phyloP scores from a whole-genome alignment of 2,113 vertebrate species.

The Hystrix cristata region DNA sequence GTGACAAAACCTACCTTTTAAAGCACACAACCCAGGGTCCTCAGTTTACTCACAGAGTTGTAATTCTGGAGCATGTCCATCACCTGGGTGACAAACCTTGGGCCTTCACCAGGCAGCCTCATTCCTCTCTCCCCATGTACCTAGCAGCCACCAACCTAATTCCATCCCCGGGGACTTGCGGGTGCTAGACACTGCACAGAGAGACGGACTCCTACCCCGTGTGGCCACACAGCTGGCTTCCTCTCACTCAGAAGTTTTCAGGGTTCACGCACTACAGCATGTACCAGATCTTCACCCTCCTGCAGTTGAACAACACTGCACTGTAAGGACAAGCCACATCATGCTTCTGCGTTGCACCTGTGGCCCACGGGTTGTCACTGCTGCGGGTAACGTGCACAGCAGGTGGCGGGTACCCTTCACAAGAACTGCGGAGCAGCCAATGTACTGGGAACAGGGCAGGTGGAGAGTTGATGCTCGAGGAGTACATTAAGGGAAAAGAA shows the following conservation, averaged over 20 bases:
- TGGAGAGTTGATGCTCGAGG: not conserved
- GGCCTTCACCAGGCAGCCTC: not conserved
- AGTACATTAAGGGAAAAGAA: not conserved
- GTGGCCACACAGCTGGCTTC: rapidly evolving
- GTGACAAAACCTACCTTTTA: not conserved
- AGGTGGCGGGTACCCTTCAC: not conserved
- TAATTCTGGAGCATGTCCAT: not conserved
- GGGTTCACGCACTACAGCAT: rapidly evolving
- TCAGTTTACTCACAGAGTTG: rapidly evolving
- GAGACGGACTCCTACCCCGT: rapidly evolving
- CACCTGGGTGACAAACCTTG: not conserved
- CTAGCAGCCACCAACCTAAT: not conserved
- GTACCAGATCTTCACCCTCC: not conserved
- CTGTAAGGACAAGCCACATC: rapidly evolving
- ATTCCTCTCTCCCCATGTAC: no score
- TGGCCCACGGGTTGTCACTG: not conserved
- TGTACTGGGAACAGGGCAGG: no score
- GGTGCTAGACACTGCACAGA: rapidly evolving
- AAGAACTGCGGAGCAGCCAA: not conserved
- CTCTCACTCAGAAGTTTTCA: not conserved
- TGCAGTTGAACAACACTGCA: rapidly evolving
- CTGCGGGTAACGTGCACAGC: rapidly evolving
- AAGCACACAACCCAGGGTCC: no score
- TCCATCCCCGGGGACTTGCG: rapidly evolving
- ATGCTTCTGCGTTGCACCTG: rapidly evolving